phyloP scores from a whole-genome alignment of 2,113 vertebrate species.

The Brachyhypopomus occidentalis region DNA sequence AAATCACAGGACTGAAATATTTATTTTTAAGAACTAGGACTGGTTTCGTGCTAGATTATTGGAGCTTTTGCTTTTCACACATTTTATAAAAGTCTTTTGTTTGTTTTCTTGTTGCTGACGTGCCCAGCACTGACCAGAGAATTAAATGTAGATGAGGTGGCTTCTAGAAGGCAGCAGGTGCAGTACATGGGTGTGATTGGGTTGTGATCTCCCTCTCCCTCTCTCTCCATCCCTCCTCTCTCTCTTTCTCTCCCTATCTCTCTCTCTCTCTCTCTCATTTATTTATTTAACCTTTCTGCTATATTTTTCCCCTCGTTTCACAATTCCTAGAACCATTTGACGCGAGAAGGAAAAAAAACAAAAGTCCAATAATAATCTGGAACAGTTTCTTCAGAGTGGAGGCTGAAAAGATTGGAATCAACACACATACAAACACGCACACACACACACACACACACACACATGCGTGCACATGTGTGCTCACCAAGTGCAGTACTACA shows the following conservation, averaged over 20 bases:
- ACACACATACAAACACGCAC: slow-evolving; percentile 64
- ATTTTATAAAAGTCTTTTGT: slow-evolving; percentile 27
- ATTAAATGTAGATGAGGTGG: slow-evolving; percentile 44
- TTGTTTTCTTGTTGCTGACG: slow-evolving; percentile 27
- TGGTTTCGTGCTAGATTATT: neutral
- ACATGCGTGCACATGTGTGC: slow-evolving; percentile 51
- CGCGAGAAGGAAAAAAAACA: slow-evolving; percentile 46
- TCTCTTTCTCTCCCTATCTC: neutral
- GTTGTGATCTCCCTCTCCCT: no score
- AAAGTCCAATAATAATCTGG: slow-evolving; percentile 48
- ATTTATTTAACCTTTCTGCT: neutral
- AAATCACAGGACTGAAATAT: no score
- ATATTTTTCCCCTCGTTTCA: slow-evolving; percentile 3
- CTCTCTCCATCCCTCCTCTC: no score
- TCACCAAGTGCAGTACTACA: slow-evolving; percentile 41
- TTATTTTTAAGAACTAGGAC: no score
- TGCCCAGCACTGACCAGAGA: neutral
- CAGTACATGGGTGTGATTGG: neutral
- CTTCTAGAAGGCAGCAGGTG: slow-evolving; percentile 38
- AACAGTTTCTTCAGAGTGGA: slow-evolving; percentile 55
- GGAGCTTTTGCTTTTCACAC: slow-evolving; percentile 21
- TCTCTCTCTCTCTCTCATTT: neutral
- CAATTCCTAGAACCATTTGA: slow-evolving; percentile 51
- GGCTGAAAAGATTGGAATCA: slow-evolving; percentile 50
- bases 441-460: slow-evolving; percentile 62